A percentile compares a stretch with the other conserved stretches of the same genome.
phyloP scores from a whole-genome alignment of 2,888 invertebrate genomes.

The Drosophila mettleri region DNA sequence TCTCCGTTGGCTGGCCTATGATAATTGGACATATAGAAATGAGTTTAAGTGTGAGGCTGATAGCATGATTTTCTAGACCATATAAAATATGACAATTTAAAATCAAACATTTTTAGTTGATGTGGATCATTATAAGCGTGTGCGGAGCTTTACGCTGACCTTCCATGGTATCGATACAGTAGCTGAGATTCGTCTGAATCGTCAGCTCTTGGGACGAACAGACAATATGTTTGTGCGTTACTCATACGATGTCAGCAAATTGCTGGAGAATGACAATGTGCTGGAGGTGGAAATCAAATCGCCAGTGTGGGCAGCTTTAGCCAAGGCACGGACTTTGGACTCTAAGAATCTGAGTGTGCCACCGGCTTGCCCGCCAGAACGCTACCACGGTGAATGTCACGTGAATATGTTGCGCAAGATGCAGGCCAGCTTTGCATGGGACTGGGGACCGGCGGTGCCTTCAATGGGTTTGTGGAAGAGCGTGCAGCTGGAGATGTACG shows the following conservation, averaged over 20 bases:
- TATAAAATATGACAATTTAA: neutral
- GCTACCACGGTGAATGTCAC: constrained; percentile 96
- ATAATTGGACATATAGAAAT: constrained; percentile 91
- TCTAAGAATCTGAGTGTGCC: constrained; percentile 85
- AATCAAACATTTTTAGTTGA: constrained; percentile 53
- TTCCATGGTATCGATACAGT: constrained; percentile 96
- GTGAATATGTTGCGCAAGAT: constrained; percentile 96
- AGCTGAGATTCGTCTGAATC: constrained; percentile 91
- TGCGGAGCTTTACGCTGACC: constrained; percentile 86
- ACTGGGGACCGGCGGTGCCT: constrained; percentile 99
- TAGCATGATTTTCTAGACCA: neutral
- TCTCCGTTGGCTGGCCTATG: constrained; percentile 93
- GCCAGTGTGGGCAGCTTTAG: constrained; percentile 88
- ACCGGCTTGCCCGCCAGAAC: constrained; percentile 91
- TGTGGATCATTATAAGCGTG: constrained; percentile 60
- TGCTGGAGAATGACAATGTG: constrained; percentile 86
- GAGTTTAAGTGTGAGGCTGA: constrained; percentile 88
- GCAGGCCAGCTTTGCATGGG: constrained; percentile 98
- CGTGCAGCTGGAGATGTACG: constrained; percentile 88
- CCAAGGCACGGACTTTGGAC: constrained; percentile 79
- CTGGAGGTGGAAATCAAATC: constrained; percentile 88
- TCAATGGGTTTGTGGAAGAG: constrained; percentile 95
- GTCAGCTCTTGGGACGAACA: constrained; percentile 87
- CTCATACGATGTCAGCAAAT: constrained; percentile 88
- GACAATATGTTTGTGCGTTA: constrained; percentile 96